A percentile compares a stretch with the other conserved stretches of the same genome.
These are phyloP conservation scores for Melanotaenia pygmaea DNA, from an alignment of 2,797 vertebrate genomes.

Conservation along the genomic window DNA sequence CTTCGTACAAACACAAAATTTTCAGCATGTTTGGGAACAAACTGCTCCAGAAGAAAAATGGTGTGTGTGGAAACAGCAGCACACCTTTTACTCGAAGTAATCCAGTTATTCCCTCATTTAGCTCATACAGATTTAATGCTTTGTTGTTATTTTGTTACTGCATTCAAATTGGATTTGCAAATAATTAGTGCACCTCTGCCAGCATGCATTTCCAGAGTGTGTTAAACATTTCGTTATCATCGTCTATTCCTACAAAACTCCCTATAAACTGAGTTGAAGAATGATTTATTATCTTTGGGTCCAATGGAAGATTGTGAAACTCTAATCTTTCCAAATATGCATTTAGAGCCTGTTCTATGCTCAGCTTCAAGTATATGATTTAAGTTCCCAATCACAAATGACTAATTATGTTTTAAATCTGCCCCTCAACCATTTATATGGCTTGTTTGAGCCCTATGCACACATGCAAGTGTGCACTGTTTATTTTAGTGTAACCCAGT, in stretches of 20 bases:
- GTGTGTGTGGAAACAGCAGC: constrained; percentile 20
- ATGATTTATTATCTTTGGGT: constrained; percentile 6
- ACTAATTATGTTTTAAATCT: constrained; percentile 36
- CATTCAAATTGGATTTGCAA: constrained; percentile 36
- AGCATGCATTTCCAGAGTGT: too few relatives aligned
- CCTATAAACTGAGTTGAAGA: neutral
- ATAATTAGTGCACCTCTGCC: constrained; percentile 1
- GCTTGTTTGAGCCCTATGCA: constrained; percentile 29
- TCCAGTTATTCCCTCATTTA: constrained; percentile 39
- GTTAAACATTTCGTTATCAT: neutral
- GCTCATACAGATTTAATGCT: constrained; percentile 27
- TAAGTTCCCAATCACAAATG: constrained; percentile 41
- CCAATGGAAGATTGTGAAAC: neutral
- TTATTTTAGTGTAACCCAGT: too few relatives aligned
- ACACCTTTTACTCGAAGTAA: constrained; percentile 12
- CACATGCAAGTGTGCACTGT: constrained; percentile 14
- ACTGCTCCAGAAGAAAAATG: neutral
- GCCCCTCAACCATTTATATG: constrained; percentile 37
- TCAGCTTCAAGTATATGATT: neutral
- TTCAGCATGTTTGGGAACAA: constrained; percentile 17
- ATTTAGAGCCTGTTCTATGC: constrained; percentile 5
- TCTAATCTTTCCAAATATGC: constrained; percentile 23
- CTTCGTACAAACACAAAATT: constrained; percentile 1
- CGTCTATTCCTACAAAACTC: neutral
- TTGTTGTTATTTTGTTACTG: neutral